These are phyloP conservation scores for Zaprionus ornatus DNA, from an alignment of 1,140 invertebrate species.

Conservation along the genomic window DNA sequence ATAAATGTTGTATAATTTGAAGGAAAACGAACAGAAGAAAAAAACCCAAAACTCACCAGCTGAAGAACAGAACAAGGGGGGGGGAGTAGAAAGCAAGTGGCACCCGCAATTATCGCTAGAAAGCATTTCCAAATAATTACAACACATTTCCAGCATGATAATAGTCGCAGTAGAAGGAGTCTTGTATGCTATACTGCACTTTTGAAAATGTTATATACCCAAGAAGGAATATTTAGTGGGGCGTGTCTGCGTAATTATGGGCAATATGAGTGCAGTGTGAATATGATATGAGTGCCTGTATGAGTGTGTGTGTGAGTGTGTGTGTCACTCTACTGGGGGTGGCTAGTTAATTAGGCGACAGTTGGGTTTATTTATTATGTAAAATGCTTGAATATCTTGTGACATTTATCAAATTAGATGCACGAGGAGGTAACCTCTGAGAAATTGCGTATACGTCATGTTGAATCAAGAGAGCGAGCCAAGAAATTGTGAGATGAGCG, in stretches of 20 bases:
- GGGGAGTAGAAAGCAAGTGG: slow-evolving; percentile 32
- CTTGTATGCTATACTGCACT: slow-evolving; percentile 29
- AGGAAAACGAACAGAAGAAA: slow-evolving; percentile 55
- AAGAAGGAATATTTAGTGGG: slow-evolving; percentile 42
- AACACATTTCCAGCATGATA: slow-evolving; percentile 48
- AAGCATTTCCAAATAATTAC: slow-evolving; percentile 80
- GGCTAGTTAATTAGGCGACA: slow-evolving; percentile 23
- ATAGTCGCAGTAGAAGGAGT: slow-evolving; percentile 31
- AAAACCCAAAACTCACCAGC: slow-evolving; percentile 52
- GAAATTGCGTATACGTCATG: slow-evolving; percentile 66
- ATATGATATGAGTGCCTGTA: neutral
- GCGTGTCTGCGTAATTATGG: slow-evolving; percentile 62
- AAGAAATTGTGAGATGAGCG: neutral
- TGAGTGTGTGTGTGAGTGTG: neutral
- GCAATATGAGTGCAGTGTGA: slow-evolving; percentile 18
- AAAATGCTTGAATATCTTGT: slow-evolving; percentile 1
- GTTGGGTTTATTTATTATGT: slow-evolving; percentile 17
- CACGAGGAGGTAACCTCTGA: neutral
- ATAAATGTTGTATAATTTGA: slow-evolving; percentile 82
- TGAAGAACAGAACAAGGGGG: slow-evolving; percentile 43
- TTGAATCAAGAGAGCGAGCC: slow-evolving; percentile 2
- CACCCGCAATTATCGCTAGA: slow-evolving; percentile 81
- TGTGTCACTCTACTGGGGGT: neutral
- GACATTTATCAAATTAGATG: slow-evolving; percentile 5
- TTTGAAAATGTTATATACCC: slow-evolving; percentile 52